Evolutionary conservation across 1,140 invertebrate genomes (phyloP), one percentile per base, ranked within the genome.

Genomic region (Pectinophora gossypiella): DNA sequence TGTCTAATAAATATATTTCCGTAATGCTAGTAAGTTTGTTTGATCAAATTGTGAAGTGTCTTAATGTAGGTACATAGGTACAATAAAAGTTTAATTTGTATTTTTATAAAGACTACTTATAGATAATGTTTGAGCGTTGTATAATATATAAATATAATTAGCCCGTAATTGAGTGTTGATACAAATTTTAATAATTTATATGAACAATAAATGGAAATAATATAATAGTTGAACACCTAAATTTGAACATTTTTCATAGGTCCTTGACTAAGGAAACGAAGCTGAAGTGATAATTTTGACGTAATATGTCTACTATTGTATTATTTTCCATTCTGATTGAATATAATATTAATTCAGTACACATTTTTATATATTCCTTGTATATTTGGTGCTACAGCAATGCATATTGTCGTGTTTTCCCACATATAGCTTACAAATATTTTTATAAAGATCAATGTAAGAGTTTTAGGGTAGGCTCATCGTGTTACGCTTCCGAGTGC

Each of bases 71-170:
- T 51, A 51, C 19, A 18, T 48, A 54, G 35, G 32, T 50, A 61
- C 23, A 51, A 56, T 43, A 56, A 61, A 62, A 53, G 54, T 51
- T 63, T 62, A 49, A 48, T 64, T 67, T 56, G 62, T 73, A 70
- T 70, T 69, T 70, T 72, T 69, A 56, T 69, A 70, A 54, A 59
- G 53, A 59, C 48, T 58, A n/a, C n/a, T 10, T 23, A 32, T 32
- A 32, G n/a, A 40, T 56, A 56, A 47, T 47, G 45, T 48, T 48
- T 48, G 52, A 15, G 36, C 16, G 36, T 16, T 40, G 36, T 40
- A 54, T 51, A 48, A 32, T 32, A 32, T 3, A 7, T 2, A 32
- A 2, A 2, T 32, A n/a, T 32, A 32, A 3, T 32, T 32, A n/a
- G n/a, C n/a, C n/a, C n/a, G n/a, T n/a, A 40, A 2, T 16, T 16